Evolutionary conservation across 2,113 vertebrate species (phyloP).

Genomic region (Colius striatus): DNA sequence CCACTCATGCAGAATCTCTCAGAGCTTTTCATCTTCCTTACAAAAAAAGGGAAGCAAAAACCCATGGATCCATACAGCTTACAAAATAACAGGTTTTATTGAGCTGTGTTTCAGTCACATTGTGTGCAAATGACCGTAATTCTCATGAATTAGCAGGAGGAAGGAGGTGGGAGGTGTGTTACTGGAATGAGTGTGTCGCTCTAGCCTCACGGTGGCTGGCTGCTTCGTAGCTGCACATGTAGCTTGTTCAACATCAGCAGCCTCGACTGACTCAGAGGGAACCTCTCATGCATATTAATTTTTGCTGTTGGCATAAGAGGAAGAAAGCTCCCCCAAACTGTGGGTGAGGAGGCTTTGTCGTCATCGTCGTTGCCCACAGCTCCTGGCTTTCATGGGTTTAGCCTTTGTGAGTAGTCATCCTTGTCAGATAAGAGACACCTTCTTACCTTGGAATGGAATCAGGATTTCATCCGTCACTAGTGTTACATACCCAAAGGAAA

Average conservation of each 20-base stretch:
- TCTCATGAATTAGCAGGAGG: not conserved
- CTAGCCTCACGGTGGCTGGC: not conserved
- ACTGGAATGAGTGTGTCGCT: not conserved
- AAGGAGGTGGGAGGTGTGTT: not conserved
- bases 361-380: not conserved
- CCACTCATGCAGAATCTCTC: not conserved
- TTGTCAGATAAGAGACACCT: not conserved
- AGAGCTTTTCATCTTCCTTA: not conserved
- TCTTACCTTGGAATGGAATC: not conserved
- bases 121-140: not conserved
- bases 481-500: not conserved
- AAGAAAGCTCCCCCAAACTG: not conserved
- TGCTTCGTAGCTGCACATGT: not conserved
- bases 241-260: constrained; percentile 16
- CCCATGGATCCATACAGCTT: not conserved
- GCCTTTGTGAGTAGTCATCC: not conserved
- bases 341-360: not conserved
- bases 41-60: not conserved
- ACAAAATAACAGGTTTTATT: not conserved
- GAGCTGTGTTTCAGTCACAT: not conserved
- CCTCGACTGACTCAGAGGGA: constrained; percentile 41
- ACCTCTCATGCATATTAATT: not conserved
- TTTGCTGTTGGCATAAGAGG: not conserved
- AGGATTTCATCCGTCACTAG: not conserved
- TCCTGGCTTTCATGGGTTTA: not conserved